phyloP scores from a whole-genome alignment of 2,888 invertebrate species.

The Prosopocoilus inquinatus region DNA sequence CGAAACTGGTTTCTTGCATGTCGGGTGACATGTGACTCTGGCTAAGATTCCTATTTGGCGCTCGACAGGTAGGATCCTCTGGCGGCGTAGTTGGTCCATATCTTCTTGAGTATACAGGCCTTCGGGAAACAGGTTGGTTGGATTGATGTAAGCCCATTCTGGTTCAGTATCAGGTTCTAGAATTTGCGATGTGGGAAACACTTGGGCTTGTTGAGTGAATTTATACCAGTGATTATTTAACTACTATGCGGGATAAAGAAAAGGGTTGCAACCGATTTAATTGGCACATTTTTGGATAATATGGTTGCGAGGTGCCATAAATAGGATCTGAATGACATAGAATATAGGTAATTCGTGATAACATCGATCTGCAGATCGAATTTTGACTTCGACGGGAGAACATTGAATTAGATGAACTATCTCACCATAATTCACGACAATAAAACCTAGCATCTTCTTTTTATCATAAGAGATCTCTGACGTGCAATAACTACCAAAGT shows the following conservation, averaged over 20 bases:
- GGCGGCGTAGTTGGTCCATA: too few relatives aligned
- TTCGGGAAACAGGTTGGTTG: too few relatives aligned
- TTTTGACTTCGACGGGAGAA: conserved; percentile 12
- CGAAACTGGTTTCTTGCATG: too few relatives aligned
- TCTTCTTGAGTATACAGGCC: too few relatives aligned
- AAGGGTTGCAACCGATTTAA: conserved; percentile 17
- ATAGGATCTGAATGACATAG: conserved; percentile 6
- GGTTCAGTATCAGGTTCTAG: background rate
- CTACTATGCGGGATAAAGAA: conserved; percentile 15
- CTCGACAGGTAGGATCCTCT: too few relatives aligned
- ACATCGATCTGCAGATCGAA: conserved; percentile 14
- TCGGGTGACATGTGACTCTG: too few relatives aligned
- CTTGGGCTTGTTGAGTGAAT: background rate
- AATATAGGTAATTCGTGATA: conserved; percentile 18
- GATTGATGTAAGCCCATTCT: too few relatives aligned
- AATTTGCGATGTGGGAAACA: conserved; percentile 4
- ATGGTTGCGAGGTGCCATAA: conserved; percentile 17
- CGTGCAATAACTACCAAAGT: conserved; percentile 15
- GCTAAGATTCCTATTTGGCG: too few relatives aligned
- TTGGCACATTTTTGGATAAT: conserved; percentile 15
- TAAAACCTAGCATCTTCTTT: conserved; percentile 19
- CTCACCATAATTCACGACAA: conserved; percentile 18
- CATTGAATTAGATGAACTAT: conserved; percentile 21
- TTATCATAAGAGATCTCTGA: conserved; percentile 15
- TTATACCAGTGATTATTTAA: conserved; percentile 18